phyloP scores from a whole-genome alignment of 2,797 vertebrate species.

The Eulemur coronatus region DNA sequence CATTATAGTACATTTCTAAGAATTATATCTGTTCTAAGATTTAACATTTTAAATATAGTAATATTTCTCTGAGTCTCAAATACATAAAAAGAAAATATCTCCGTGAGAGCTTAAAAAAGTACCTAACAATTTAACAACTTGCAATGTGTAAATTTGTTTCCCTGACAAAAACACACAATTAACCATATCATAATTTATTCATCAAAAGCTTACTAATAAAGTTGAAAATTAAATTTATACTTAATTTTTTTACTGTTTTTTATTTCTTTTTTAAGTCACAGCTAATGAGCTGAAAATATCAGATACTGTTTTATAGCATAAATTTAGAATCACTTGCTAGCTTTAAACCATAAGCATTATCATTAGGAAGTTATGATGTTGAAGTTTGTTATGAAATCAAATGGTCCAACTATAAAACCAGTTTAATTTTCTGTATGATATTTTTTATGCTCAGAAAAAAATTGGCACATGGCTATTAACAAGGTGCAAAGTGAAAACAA shows the following conservation, averaged over 20 bases:
- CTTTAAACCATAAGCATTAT: conserved; percentile 70
- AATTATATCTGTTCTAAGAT: background rate
- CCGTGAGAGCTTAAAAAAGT: background rate
- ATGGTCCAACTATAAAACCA: conserved; percentile 72
- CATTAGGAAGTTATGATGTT: conserved; percentile 70
- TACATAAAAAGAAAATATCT: conserved; percentile 5
- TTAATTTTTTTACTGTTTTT: background rate
- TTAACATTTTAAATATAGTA: conserved; percentile 1
- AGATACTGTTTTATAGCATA: conserved; percentile 70
- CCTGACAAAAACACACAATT: conserved; percentile 71
- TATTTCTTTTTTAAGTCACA: conserved; percentile 72
- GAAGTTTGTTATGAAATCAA: conserved; percentile 75
- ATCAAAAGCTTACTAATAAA: conserved; percentile 76
- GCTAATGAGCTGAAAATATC: conserved; percentile 65
- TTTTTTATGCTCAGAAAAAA: conserved; percentile 56
- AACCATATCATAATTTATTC: conserved; percentile 74
- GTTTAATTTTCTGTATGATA: conserved; percentile 66
- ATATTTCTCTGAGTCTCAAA: background rate
- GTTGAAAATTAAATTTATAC: conserved; percentile 74
- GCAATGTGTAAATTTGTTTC: conserved; percentile 65
- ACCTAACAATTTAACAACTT: conserved; percentile 53
- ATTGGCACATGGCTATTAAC: conserved; percentile 50
- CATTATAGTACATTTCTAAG: conserved; percentile 20
- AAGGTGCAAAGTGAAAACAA: conserved; percentile 70
- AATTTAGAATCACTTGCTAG: conserved; percentile 73